Evolutionary conservation across 2,888 invertebrate species (phyloP).

Genomic region (Sphaeridia pumilis): DNA sequence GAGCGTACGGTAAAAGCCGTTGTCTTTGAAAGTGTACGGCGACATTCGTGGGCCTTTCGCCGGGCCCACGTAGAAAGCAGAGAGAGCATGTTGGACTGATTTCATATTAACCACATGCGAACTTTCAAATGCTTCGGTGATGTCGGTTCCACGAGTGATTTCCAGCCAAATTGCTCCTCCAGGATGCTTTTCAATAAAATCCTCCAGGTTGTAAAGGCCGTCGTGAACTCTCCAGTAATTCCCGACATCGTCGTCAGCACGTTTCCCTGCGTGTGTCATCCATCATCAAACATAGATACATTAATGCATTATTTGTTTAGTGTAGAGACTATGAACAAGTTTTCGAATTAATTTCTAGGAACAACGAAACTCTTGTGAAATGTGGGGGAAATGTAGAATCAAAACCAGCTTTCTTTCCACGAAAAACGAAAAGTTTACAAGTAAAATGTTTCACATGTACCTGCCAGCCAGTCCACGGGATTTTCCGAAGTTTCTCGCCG

Average conservation of each 20-base stretch:
- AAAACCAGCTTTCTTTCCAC: neutral
- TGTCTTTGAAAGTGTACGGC: conserved; percentile 36
- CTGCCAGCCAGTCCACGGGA: conserved; percentile 50
- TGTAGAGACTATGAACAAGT: neutral
- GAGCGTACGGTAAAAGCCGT: conserved; percentile 37
- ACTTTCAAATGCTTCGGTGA: conserved; percentile 38
- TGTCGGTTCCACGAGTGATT: conserved; percentile 38
- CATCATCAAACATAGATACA: too few relatives aligned
- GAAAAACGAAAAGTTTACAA: neutral
- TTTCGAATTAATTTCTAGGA: neutral
- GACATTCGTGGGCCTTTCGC: conserved; percentile 33
- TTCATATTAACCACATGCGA: conserved; percentile 37
- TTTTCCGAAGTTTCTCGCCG: conserved; percentile 44
- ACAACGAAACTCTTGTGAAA: neutral
- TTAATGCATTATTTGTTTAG: too few relatives aligned
- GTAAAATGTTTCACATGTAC: too few relatives aligned
- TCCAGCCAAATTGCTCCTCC: conserved; percentile 66
- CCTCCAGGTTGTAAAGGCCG: conserved; percentile 68
- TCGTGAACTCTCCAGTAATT: conserved; percentile 67
- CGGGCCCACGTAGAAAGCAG: conserved; percentile 31
- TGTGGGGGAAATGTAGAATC: neutral
- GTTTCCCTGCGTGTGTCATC: conserved; percentile 45
- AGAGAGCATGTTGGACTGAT: conserved; percentile 24
- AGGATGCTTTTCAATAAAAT: conserved; percentile 69
- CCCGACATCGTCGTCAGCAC: conserved; percentile 59